phyloP scores from a whole-genome alignment of 1,140 invertebrate species.

The Campoletis sonorensis region DNA sequence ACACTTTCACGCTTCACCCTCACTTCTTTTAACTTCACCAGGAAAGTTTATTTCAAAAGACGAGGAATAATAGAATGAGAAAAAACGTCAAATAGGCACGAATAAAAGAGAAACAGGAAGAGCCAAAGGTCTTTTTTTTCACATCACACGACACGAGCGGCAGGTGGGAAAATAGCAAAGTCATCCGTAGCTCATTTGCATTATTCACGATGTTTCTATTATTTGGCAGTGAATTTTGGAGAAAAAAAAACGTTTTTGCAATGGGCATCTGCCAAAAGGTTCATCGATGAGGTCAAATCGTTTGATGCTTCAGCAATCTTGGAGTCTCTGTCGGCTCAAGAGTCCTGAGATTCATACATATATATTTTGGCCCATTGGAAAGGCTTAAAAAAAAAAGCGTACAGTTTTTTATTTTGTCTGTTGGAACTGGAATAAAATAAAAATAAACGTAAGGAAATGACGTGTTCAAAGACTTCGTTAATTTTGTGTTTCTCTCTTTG shows the following conservation, averaged over 20 bases:
- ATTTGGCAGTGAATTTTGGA: background rate
- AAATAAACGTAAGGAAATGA: conserved; percentile 5
- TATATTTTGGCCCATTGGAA: background rate
- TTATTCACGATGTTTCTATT: conserved; percentile 16
- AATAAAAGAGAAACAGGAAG: background rate
- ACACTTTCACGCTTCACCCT: conserved; percentile 22
- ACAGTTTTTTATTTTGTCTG: background rate
- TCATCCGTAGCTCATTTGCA: conserved; percentile 50
- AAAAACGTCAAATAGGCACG: background rate
- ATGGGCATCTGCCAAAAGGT: background rate
- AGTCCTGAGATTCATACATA: background rate
- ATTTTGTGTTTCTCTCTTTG: background rate
- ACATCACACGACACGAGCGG: conserved; percentile 13
- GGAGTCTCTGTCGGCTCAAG: background rate
- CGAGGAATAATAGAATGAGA: background rate
- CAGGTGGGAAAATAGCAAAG: conserved; percentile 57
- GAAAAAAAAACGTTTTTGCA: background rate
- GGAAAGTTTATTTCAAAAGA: conserved; percentile 10
- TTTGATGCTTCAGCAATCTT: background rate
- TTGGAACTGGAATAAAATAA: background rate
- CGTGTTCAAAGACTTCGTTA: background rate
- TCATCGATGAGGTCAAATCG: conserved; percentile 3
- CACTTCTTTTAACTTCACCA: background rate
- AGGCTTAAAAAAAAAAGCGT: background rate
- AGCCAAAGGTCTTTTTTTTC: conserved; percentile 25